phyloP scores from a whole-genome alignment of 2,113 vertebrate species.

The Pollachius pollachius region DNA sequence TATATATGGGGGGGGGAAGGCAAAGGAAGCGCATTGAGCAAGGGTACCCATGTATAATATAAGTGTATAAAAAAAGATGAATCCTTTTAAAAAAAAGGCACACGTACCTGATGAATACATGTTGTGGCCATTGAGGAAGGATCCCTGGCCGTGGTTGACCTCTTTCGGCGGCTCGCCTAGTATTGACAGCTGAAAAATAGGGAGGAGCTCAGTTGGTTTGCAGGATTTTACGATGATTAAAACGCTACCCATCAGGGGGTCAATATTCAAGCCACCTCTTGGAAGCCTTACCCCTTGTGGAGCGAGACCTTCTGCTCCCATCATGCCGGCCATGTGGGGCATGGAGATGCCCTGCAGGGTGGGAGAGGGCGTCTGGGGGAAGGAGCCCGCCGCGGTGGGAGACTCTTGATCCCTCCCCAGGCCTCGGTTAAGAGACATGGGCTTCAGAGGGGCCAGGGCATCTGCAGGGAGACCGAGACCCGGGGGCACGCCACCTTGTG shows the following conservation, averaged over 20 bases:
- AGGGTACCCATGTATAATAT: neutral
- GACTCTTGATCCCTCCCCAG: slow-evolving; percentile 77
- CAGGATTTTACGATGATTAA: neutral
- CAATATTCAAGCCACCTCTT: neutral
- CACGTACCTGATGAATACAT: slow-evolving; percentile 72
- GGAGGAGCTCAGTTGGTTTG: neutral
- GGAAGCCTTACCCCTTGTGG: slow-evolving; percentile 74
- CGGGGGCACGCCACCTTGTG: slow-evolving; percentile 46
- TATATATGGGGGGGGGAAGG: slow-evolving; percentile 19
- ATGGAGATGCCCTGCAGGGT: slow-evolving; percentile 72
- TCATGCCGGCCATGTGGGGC: slow-evolving; percentile 72
- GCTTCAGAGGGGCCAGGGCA: slow-evolving; percentile 71
- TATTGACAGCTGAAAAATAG: slow-evolving; percentile 71
- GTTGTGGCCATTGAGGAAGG: slow-evolving; percentile 76
- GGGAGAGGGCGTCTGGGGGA: slow-evolving; percentile 70
- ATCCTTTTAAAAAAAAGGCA: neutral
- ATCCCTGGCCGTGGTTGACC: slow-evolving; percentile 72
- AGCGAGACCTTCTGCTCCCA: slow-evolving; percentile 70
- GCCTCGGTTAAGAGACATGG: slow-evolving; percentile 55
- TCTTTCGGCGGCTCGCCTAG: slow-evolving; percentile 86
- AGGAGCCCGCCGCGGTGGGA: slow-evolving; percentile 62
- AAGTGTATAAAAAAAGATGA: neutral
- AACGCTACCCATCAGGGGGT: neutral
- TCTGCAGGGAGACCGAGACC: slow-evolving; percentile 74
- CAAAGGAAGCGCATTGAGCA: neutral